Conservation (phyloP, 2,888 invertebrate genomes). For the Thymelicus acteon region DNA sequence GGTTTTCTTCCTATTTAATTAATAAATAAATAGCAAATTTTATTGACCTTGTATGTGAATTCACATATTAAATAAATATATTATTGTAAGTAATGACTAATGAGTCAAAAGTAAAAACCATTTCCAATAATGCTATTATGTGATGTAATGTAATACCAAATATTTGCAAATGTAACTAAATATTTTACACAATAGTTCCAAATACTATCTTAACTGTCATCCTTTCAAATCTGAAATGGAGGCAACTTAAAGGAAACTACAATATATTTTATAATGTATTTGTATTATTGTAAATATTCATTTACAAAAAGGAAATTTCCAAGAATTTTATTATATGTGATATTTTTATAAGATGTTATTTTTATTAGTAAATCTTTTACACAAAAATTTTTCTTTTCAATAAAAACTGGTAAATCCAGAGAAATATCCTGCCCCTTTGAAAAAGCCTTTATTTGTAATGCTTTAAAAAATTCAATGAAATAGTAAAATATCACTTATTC, state of each 20-base stretch:
- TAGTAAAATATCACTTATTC: conserved; percentile 73
- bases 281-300: conserved; percentile 37
- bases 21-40: too few species aligned
- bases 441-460: conserved; percentile 82
- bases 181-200: too few species aligned
- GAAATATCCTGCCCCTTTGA: conserved; percentile 57
- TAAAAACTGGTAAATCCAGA: conserved; percentile 20
- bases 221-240: conserved; percentile 5
- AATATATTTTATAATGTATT: conserved; percentile 33
- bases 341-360: conserved; percentile 48
- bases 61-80: too few species aligned
- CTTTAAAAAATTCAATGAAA: conserved; percentile 77
- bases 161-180: too few species aligned
- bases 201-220: too few species aligned
- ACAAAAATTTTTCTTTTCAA: conserved; percentile 8
- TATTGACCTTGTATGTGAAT: too few species aligned
- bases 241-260: conserved; percentile 26
- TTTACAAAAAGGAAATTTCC: conserved; percentile 34
- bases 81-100: too few species aligned
- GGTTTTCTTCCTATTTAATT: conserved; percentile 12
- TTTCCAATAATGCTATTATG: too few species aligned
- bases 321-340: conserved; percentile 48
- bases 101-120: too few species aligned
- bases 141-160: too few species aligned
- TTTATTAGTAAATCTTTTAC: conserved; percentile 30